Conservation (phyloP, 2,888 invertebrate species). For the Orthosia cruda region DNA sequence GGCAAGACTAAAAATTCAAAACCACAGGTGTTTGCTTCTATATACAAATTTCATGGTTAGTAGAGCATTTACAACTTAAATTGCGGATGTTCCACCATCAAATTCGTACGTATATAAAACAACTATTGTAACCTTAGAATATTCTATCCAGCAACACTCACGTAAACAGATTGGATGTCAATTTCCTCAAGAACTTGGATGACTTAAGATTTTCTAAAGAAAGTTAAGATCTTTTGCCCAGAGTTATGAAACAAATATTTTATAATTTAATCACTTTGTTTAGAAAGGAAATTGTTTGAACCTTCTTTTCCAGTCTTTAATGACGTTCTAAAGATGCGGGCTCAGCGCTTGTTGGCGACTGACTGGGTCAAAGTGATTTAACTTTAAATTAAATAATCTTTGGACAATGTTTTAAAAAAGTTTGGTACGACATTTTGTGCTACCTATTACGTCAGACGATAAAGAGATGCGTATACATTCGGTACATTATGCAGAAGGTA, state of each 20-base stretch:
- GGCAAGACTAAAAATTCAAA: background rate
- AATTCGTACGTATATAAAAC: background rate
- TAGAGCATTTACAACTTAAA: too few species aligned
- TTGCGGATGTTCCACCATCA: too few species aligned
- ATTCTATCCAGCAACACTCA: conserved; percentile 8
- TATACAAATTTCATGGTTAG: background rate
- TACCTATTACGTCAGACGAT: conserved; percentile 4
- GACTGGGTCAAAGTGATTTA: conserved; percentile 51
- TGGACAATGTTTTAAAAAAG: conserved; percentile 5
- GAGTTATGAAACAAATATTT: conserved; percentile 58
- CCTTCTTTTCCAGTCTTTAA: conserved; percentile 59
- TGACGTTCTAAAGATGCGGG: conserved; percentile 48
- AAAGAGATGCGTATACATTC: conserved; percentile 1
- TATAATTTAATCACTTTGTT: conserved; percentile 63
- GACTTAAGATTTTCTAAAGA: conserved; percentile 48
- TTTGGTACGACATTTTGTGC: background rate
- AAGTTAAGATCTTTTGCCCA: conserved; percentile 48
- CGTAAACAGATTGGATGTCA: conserved; percentile 43
- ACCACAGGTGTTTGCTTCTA: background rate
- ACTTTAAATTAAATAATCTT: conserved; percentile 49
- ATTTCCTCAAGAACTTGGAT: conserved; percentile 57
- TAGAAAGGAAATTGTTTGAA: conserved; percentile 61
- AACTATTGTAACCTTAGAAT: background rate
- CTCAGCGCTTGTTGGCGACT: conserved; percentile 15
- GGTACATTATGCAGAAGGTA: background rate